Base-by-base conservation (phyloP, 2,113 vertebrate species). In the Rhinolophus sinicus region DNA sequence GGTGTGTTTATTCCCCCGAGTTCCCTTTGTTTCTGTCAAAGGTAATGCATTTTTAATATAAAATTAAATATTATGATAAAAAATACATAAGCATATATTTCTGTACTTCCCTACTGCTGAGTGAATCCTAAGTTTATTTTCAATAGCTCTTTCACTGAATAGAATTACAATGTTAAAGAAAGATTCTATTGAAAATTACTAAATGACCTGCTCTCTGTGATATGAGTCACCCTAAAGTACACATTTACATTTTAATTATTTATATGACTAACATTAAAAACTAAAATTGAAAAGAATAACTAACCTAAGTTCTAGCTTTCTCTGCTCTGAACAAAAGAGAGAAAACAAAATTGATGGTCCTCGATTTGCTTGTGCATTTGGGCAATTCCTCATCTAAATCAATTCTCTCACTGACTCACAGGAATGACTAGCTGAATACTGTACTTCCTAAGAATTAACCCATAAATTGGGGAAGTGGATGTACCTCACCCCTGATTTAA, bases 11-110 rank as follows among this genome's bases (percentile, higher is more conserved):
- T 97, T 93, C 86, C 96, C 90, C 24, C 52, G 90, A 95, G 90
- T 76, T 95, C 60, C 70, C 92, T 98, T 96, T 98, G 90, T 96
- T 93, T 97, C 84, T 97, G 95, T 97, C 77, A 97, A 93, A 98
- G 58, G 13, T 69, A 92, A 98, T 96, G 28, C 56, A 98, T 98
- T 98, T 98, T 98, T 98, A 98, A 98, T 97, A 84, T 76, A 89
- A 30, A 97, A 92, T 97, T 98, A 96, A 98, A 88, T 94, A 69
- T 91, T 97, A 97, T 96, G 82, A 97, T 97, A 97, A 98, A 98
- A 98, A 97, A 96, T 98, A 89, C n/a, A 44, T 76, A 96, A 93
- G 56, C 50, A 58, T 88, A 88, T 97, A 67, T 96, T 96, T 96
- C 93, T 97, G 82, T 97, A 95, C 11, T 88, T 97, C 94, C 83